These are phyloP conservation scores for Montipora cactus DNA, from an alignment of 64 coral and sea anemone genomes.

Conservation along the genomic window DNA sequence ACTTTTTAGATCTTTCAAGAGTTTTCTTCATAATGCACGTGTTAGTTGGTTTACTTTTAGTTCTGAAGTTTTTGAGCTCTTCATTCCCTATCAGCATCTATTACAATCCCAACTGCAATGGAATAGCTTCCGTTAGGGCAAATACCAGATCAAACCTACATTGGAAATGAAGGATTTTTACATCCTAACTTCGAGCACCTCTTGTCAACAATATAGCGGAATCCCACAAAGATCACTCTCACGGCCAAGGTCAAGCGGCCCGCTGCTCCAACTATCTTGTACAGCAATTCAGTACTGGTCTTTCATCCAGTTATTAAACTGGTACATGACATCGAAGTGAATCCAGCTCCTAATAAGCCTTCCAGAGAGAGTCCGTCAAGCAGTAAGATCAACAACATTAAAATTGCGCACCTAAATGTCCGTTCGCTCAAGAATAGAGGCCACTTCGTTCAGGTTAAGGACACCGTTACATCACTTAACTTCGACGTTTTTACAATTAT, in stretches of 20 bases:
- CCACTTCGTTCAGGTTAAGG: slow-evolving; percentile 69
- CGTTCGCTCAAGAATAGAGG: slow-evolving; percentile 60
- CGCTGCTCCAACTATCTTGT: too few relatives aligned
- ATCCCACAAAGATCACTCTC: neutral
- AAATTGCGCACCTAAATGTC: slow-evolving; percentile 74
- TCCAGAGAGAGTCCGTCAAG: slow-evolving; percentile 1
- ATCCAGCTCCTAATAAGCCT: neutral
- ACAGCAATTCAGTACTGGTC: slow-evolving; percentile 7
- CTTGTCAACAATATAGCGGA: slow-evolving; percentile 21
- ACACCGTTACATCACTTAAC: slow-evolving; percentile 46
- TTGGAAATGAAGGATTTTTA: neutral
- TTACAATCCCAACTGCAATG: slow-evolving; percentile 3
- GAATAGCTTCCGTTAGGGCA: neutral
- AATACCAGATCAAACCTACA: neutral
- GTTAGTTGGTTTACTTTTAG: neutral
- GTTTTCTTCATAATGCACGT: neutral
- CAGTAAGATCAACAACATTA: slow-evolving; percentile 49
- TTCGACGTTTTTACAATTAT: slow-evolving; percentile 59
- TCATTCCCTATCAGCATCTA: slow-evolving; percentile 18
- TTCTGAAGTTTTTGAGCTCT: slow-evolving; percentile 4
- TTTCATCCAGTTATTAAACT: neutral
- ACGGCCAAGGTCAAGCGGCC: neutral
- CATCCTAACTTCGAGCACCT: neutral
- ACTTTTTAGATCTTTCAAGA: too few relatives aligned
- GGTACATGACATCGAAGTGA: too few relatives aligned